phyloP scores from a whole-genome alignment of 1,140 invertebrate genomes.

The Diorhabda sublineata region DNA sequence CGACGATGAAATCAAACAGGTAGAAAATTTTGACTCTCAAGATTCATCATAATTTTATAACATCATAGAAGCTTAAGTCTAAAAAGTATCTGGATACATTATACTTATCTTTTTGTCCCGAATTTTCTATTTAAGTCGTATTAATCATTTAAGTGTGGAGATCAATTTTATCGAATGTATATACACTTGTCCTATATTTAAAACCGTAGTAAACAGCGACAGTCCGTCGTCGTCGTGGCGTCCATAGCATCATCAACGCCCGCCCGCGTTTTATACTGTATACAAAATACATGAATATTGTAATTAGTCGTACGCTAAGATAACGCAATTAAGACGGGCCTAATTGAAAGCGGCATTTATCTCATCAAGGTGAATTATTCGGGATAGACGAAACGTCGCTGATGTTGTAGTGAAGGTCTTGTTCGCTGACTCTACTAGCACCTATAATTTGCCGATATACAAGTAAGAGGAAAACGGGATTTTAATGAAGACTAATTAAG shows the following conservation, averaged over 20 bases:
- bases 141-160: too few species aligned
- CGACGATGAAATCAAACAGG: too few species aligned
- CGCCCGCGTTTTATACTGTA: slow-evolving; percentile 7
- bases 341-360: slow-evolving; percentile 38
- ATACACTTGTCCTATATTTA: too few species aligned
- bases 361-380: slow-evolving; percentile 37
- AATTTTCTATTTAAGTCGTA: too few species aligned
- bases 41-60: too few species aligned
- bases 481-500: not conserved
- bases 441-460: slow-evolving; percentile 36
- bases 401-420: slow-evolving; percentile 15
- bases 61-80: too few species aligned
- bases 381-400: slow-evolving; percentile 20
- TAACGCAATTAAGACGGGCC: slow-evolving; percentile 26
- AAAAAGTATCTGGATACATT: too few species aligned
- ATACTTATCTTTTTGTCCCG: too few species aligned
- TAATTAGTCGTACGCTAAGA: slow-evolving; percentile 31
- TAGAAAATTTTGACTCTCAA: too few species aligned
- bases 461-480: slow-evolving; percentile 14
- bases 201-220: not conserved
- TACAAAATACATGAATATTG: slow-evolving; percentile 26
- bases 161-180: too few species aligned
- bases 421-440: slow-evolving; percentile 13
- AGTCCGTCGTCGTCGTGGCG: not conserved
- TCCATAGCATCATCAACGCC: not conserved